Percentiles rank a stretch among this genome's conserved stretches.
Conservation (phyloP, 2,797 vertebrate genomes). For the Cygnus olor region DNA sequence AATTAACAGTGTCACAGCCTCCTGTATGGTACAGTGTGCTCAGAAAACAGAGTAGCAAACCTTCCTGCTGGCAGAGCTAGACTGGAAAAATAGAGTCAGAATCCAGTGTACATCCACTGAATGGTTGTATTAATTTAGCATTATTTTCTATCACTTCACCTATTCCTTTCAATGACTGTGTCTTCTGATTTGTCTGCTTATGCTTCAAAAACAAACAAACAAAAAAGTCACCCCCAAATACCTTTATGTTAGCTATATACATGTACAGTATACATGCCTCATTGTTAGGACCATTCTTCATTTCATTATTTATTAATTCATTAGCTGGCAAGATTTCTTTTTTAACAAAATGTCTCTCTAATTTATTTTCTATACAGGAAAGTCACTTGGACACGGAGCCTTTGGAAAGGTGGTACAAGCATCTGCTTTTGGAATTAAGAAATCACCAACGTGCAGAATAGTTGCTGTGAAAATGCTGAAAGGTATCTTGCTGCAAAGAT, state of each 20-base stretch:
- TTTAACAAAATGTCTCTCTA: background rate
- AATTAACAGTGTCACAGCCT: background rate
- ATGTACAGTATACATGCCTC: background rate
- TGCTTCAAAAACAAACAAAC: background rate
- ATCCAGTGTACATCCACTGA: background rate
- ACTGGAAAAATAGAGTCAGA: background rate
- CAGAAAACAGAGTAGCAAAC: background rate
- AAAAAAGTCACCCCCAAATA: background rate
- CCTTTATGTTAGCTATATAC: background rate
- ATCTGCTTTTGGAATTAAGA: constrained; percentile 90
- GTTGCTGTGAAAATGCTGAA: constrained; percentile 98
- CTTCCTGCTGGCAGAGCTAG: background rate
- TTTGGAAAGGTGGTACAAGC: constrained; percentile 95
- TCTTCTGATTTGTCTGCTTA: background rate
- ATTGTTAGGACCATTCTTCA: background rate
- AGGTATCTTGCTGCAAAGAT: constrained; percentile 78
- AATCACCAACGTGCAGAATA: constrained; percentile 85
- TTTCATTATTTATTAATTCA: background rate
- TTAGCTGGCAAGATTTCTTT: background rate
- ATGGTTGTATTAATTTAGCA: background rate
- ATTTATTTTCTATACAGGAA: constrained; percentile 81
- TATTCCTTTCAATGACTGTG: background rate
- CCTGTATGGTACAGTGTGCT: background rate
- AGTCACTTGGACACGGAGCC: constrained; percentile 91
- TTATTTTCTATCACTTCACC: background rate